phyloP scores from a whole-genome alignment of 2,888 invertebrate genomes.

The Drymonia ruficornis region DNA sequence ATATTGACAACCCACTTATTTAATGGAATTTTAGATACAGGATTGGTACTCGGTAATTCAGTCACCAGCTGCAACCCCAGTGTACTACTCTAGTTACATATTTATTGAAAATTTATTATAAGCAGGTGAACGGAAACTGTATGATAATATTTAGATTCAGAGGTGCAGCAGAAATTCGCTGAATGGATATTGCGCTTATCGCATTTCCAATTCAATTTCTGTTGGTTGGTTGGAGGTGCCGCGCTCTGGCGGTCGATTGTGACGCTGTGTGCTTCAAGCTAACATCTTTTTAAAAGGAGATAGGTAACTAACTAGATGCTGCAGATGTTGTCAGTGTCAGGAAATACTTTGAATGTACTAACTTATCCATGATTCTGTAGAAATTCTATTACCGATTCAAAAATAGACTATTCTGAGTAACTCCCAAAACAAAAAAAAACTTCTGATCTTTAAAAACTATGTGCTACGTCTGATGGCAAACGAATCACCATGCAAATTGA shows the following conservation, averaged over 20 bases:
- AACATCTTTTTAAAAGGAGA: too few species aligned
- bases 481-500: not conserved
- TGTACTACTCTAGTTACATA: not conserved
- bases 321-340: not conserved
- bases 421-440: too few species aligned
- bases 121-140: not conserved
- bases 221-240: not conserved
- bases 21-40: too few species aligned
- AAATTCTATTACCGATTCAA: too few species aligned
- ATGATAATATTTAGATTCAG: not conserved
- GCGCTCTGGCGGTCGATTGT: not conserved
- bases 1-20: too few species aligned
- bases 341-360: not conserved
- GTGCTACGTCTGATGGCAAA: not conserved
- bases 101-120: slow-evolving; percentile 1
- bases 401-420: too few species aligned
- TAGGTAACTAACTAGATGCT: not conserved
- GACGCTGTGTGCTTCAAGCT: not conserved
- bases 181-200: not conserved
- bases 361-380: too few species aligned
- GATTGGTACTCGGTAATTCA: too few species aligned
- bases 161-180: not conserved
- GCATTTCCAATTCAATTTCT: slow-evolving; percentile 6
- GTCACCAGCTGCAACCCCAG: not conserved
- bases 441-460: not conserved